Base-by-base conservation (phyloP, 1,140 invertebrate genomes). In the Sitodiplosis mosellana region DNA sequence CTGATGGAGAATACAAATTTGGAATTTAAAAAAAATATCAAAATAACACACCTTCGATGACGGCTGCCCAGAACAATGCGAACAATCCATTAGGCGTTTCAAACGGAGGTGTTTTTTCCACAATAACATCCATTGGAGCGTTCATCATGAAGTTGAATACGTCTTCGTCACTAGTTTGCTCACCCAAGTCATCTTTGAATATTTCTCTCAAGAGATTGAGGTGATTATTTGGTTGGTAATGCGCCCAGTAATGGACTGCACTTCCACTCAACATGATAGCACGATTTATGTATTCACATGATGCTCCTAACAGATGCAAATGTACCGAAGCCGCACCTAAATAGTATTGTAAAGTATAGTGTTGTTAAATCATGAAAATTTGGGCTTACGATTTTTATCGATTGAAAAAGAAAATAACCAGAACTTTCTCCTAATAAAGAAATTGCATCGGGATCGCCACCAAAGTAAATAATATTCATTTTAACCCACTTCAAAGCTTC, bases 401-500 rank as follows among this genome's bases (percentile, higher is more conserved):
- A 40, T 15, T n/a, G 3, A 18, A 40, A 40, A 40, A 15, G 17
- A 40, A 18, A 3, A 3, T 40, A 70, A 0, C 72, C 72, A 20
- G 73, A 71, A 2, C 70, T 72, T 44, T 65, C 64, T 1, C 73
- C 72, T n/a, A 67, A 65, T 0, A 74, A 52, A 1, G 72, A 72
- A 12, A 74, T 54, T 27, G 62, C 68, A 46, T 70, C 56, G 20
- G 72, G 68, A 56, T 74, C 64, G 2, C 73, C 72, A 1, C 72
- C 72, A 49, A 75, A 75, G 48, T 62, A 60, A 48, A 61, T 59
- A 47, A 72, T 70, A 53, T 74, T 73, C 27, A 65, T 66, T 59
- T 56, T 61, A 1, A 79, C 56, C 77, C 77, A 80, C 48, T 69
- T 64, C 2, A 79, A 53, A 3, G 75, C 75, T 41, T 69, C 56